Conservation (phyloP, 2,888 invertebrate genomes). For the Xanthia icteritia region DNA sequence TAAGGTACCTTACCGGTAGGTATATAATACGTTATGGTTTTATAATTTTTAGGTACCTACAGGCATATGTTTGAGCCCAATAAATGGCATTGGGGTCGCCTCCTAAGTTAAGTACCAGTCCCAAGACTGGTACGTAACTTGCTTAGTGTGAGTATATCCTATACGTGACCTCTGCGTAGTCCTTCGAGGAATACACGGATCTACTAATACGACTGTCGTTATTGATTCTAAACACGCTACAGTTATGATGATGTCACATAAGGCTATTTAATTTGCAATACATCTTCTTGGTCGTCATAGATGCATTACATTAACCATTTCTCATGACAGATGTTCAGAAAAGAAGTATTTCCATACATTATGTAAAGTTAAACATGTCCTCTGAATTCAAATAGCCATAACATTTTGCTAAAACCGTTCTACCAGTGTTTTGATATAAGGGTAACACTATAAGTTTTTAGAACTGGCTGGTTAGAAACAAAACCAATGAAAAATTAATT, state of each 20-base stretch:
- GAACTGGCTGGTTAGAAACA: too few relatives aligned
- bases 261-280: not conserved
- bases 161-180: not conserved
- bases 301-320: conserved; percentile 12
- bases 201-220: not conserved
- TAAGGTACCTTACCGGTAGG: not conserved
- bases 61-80: not conserved
- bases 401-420: conserved; percentile 3
- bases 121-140: not conserved
- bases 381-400: not conserved
- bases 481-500: too few relatives aligned
- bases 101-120: too few relatives aligned
- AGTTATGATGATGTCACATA: conserved; percentile 13
- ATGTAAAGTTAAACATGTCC: not conserved
- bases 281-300: conserved; percentile 8
- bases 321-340: not conserved
- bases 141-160: not conserved
- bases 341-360: not conserved
- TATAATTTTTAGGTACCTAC: too few relatives aligned
- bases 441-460: too few relatives aligned
- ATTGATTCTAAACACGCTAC: not conserved
- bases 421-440: not conserved
- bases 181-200: not conserved
- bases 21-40: too few relatives aligned
- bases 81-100: not conserved